Evolutionary conservation across 1,140 invertebrate genomes (phyloP).

Genomic region (Babylonia areolata): DNA sequence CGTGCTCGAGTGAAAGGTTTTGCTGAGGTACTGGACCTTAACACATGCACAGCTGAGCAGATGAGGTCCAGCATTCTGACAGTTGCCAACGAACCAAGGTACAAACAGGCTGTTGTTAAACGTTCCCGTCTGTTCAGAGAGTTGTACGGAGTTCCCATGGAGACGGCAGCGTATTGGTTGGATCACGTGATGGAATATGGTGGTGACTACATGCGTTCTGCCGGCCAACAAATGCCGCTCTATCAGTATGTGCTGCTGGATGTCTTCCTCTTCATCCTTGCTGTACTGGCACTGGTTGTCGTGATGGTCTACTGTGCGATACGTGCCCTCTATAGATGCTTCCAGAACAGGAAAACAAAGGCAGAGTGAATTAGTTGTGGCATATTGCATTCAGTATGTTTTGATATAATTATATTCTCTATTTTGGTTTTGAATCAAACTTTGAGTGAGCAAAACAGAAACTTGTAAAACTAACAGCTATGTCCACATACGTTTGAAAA

Average conservation of each 20-base stretch:
- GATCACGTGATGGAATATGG: slow-evolving; percentile 63
- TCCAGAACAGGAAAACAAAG: neutral
- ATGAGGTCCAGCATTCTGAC: slow-evolving; percentile 56
- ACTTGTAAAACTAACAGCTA: too few species aligned
- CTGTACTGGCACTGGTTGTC: neutral
- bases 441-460: too few species aligned
- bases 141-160: slow-evolving; percentile 36
- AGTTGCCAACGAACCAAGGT: slow-evolving; percentile 39
- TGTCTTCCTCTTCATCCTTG: slow-evolving; percentile 29
- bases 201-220: slow-evolving; percentile 52
- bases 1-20: slow-evolving; percentile 68
- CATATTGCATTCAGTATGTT: too few species aligned
- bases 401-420: too few species aligned
- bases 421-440: too few species aligned
- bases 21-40: slow-evolving; percentile 59
- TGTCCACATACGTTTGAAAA: too few species aligned
- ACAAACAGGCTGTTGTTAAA: slow-evolving; percentile 50
- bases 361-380: too few species aligned
- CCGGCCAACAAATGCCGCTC: slow-evolving; percentile 45
- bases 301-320: neutral
- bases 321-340: neutral
- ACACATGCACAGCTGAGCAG: slow-evolving; percentile 44
- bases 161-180: slow-evolving; percentile 50
- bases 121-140: slow-evolving; percentile 47
- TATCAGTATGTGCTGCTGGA: slow-evolving; percentile 59